A percentile compares a stretch with the other conserved stretches of the same genome.
phyloP scores from a whole-genome alignment of 2,113 vertebrate species.

The Petromus typicus region DNA sequence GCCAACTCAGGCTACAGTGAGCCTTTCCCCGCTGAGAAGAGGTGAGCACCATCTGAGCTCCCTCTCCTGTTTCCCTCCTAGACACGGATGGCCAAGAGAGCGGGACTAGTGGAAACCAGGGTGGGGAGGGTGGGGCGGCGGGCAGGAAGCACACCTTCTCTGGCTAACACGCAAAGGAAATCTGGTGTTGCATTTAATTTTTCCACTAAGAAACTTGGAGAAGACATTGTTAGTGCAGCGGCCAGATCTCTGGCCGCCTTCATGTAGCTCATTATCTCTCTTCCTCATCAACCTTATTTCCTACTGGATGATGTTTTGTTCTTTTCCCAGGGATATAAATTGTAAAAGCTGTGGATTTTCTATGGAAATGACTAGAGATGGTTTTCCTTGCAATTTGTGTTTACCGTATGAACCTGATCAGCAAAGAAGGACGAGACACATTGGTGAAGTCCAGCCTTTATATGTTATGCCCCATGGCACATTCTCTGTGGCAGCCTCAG shows the following conservation, averaged over 20 bases:
- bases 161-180: constrained; percentile 26
- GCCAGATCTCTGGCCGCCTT: background rate
- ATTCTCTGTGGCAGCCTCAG: background rate
- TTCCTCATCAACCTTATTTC: constrained; percentile 35
- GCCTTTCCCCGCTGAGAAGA: background rate
- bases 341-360: background rate
- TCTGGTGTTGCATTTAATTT: background rate
- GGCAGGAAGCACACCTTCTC: constrained; percentile 6
- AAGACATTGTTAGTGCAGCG: background rate
- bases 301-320: background rate
- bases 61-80: background rate
- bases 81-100: background rate
- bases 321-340: background rate
- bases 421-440: background rate
- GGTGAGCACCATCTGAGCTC: background rate
- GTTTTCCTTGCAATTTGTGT: background rate
- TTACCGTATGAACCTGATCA: background rate
- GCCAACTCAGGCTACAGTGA: background rate
- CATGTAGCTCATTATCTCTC: background rate
- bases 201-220: constrained; percentile 5
- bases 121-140: fast-evolving
- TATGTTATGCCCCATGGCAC: background rate
- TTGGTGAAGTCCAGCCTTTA: background rate
- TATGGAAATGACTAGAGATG: background rate
- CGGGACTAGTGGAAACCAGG: background rate